A percentile compares a stretch with the other conserved stretches of the same genome.
These are phyloP conservation scores for Rhodeus uyekii DNA, from an alignment of 2,797 vertebrate genomes.

Conservation along the genomic window DNA sequence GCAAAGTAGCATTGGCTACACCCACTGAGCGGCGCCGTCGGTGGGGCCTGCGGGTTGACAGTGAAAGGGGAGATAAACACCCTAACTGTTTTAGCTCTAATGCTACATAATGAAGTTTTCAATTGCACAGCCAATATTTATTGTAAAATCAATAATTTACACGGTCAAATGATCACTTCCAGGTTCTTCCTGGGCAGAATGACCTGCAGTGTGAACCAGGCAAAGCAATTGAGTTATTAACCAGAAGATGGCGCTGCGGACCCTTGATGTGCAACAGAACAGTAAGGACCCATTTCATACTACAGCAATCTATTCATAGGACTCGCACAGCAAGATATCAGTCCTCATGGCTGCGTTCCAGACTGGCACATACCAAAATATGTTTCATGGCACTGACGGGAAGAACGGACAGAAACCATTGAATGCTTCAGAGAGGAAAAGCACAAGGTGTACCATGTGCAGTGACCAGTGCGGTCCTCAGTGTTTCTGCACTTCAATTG, in stretches of 20 bases:
- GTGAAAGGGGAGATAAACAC: background rate
- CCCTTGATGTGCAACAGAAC: background rate
- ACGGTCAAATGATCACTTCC: background rate
- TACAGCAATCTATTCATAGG: background rate
- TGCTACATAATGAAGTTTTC: background rate
- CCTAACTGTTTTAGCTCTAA: background rate
- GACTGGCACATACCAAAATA: background rate
- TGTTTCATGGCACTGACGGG: background rate
- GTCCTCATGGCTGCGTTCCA: background rate
- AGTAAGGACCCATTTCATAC: background rate
- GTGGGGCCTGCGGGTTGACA: conserved; percentile 74
- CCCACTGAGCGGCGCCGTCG: conserved; percentile 85
- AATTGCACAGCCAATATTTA: background rate
- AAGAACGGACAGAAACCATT: background rate
- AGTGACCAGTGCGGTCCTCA: background rate
- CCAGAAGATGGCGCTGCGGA: background rate
- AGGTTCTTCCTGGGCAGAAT: background rate
- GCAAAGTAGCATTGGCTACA: conserved; percentile 77
- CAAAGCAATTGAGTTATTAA: background rate
- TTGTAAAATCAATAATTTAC: background rate
- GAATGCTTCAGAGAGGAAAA: background rate
- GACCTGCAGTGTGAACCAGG: background rate
- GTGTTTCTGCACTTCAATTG: background rate
- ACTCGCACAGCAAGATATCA: background rate
- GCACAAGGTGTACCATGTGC: background rate